Percentiles rank a stretch among this genome's conserved stretches.
phyloP scores from a whole-genome alignment of 2,113 vertebrate genomes.

The Hippocampus comes region DNA sequence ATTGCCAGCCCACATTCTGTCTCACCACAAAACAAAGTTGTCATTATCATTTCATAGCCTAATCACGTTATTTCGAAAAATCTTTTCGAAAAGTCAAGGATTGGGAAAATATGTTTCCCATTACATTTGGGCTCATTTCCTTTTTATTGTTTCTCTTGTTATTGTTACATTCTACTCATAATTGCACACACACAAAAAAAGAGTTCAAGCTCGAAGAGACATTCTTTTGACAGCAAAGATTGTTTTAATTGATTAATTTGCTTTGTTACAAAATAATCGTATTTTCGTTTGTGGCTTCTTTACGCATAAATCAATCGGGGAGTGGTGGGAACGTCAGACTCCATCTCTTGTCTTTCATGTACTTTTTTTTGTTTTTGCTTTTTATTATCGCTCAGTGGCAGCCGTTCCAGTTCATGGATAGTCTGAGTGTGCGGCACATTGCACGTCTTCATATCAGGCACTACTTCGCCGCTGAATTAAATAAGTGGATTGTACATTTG shows the following conservation, averaged over 20 bases:
- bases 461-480: neutral
- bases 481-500: neutral
- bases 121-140: neutral
- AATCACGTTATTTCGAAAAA: constrained; percentile 52
- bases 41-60: constrained; percentile 53
- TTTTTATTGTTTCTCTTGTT: neutral
- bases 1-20: constrained; percentile 36
- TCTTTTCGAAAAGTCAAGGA: constrained; percentile 38
- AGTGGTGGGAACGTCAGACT: constrained; percentile 6
- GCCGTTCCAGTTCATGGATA: constrained; percentile 12
- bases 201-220: neutral
- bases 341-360: constrained; percentile 61
- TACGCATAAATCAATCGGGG: neutral
- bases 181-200: too few species aligned
- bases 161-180: neutral
- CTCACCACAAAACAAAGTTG: constrained; percentile 43
- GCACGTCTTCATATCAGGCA: constrained; percentile 6
- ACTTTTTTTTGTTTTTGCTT: constrained; percentile 73
- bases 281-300: neutral
- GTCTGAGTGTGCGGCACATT: constrained; percentile 9
- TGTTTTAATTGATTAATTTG: too few species aligned
- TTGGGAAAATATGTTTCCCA: constrained; percentile 41
- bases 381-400: constrained; percentile 78
- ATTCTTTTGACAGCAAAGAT: neutral
- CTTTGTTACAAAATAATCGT: neutral